phyloP scores from a whole-genome alignment of 2,888 invertebrate species.

The Cylindroiulus punctatus region DNA sequence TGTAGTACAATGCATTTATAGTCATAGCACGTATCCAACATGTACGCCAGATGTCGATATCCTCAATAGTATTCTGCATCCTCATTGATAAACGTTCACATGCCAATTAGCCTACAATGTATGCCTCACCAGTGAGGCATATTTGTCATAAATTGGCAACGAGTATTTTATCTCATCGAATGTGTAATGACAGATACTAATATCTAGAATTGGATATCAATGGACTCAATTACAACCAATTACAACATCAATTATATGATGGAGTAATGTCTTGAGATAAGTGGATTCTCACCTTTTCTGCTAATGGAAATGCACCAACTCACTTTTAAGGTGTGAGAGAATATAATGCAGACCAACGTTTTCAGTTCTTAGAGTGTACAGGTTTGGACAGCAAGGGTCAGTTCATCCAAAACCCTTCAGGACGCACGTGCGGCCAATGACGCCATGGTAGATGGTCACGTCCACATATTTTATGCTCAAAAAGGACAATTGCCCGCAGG shows the following conservation, averaged over 20 bases:
- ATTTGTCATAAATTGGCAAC: background rate
- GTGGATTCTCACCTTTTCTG: no score
- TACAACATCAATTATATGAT: background rate
- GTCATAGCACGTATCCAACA: no score
- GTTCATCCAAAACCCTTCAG: background rate
- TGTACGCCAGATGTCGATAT: no score
- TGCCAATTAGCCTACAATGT: no score
- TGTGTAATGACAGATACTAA: background rate
- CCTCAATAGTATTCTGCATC: no score
- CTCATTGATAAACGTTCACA: no score
- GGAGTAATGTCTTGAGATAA: no score
- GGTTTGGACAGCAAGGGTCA: background rate
- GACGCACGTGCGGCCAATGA: conserved; percentile 33
- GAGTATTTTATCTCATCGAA: background rate
- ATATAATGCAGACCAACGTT: no score
- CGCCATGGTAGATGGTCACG: conserved; percentile 13
- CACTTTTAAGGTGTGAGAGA: no score
- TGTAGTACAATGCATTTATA: no score
- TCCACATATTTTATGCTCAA: conserved; percentile 15
- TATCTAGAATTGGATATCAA: background rate
- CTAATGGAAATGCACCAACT: no score
- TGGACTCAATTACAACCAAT: background rate
- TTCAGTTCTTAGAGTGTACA: background rate
- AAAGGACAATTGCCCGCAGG: conserved; percentile 36
- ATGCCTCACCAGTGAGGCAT: no score